Percentiles rank a stretch among this genome's conserved stretches.
These are phyloP conservation scores for Brachionus plicatilis DNA, from an alignment of 1,140 invertebrate species.

Conservation along the genomic window DNA sequence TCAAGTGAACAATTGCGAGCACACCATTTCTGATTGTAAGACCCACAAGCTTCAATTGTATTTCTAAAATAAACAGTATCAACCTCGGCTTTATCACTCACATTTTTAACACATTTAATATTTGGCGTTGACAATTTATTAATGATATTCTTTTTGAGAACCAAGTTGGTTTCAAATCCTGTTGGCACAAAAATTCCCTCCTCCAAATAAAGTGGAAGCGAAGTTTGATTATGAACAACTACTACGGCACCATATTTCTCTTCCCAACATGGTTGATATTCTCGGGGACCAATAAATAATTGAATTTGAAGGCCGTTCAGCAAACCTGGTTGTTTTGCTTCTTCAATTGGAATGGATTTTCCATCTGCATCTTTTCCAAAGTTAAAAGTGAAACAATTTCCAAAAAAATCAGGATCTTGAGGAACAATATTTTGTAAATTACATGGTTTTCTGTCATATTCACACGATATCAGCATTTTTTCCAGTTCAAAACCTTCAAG, in stretches of 20 bases:
- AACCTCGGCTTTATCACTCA: neutral
- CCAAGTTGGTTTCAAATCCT: neutral
- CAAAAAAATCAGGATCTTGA: neutral
- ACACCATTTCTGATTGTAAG: neutral
- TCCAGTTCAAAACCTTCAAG: neutral
- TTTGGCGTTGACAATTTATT: neutral
- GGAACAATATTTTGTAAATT: neutral
- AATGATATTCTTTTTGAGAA: neutral
- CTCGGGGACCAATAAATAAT: neutral
- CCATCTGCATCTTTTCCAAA: neutral
- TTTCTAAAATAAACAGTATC: neutral
- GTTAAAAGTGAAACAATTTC: slow-evolving; percentile 15
- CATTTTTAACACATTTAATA: neutral
- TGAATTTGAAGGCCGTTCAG: neutral
- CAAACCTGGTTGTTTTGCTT: neutral
- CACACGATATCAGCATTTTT: slow-evolving; percentile 5
- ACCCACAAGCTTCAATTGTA: neutral
- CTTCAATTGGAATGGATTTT: neutral
- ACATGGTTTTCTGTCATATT: slow-evolving; percentile 1
- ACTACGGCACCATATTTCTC: neutral
- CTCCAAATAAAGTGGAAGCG: neutral
- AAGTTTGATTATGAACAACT: neutral
- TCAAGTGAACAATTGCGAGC: neutral
- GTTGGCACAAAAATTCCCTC: neutral
- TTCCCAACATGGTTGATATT: slow-evolving; percentile 29